phyloP scores from a whole-genome alignment of 2,888 invertebrate genomes.

The Piscicola geometra region DNA sequence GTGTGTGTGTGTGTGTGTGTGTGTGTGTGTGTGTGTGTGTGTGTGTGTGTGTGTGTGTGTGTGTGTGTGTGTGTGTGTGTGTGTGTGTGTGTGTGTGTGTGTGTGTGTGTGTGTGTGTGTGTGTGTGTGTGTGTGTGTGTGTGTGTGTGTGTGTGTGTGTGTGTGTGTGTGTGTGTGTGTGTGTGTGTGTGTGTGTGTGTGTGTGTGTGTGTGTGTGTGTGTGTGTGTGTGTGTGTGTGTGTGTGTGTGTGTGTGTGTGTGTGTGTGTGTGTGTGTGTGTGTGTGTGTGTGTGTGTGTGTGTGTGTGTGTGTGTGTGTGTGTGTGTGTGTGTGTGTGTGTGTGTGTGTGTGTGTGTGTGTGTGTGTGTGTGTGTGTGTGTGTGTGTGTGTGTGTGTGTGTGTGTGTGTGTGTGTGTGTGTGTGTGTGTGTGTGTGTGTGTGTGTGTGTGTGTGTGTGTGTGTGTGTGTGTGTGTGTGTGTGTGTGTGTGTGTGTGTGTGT shows the following conservation, averaged over 20 bases:
- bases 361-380: not conserved
- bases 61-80: no score
- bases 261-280: no score
- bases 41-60: no score
- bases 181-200: conserved; percentile 47
- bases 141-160: no score
- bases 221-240: not conserved
- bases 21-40: no score
- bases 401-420: conserved; percentile 31
- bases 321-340: not conserved
- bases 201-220: not conserved
- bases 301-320: not conserved
- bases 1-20: no score
- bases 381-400: conserved; percentile 20
- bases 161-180: conserved; percentile 48
- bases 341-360: not conserved
- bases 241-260: no score
- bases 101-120: no score
- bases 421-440: conserved; percentile 27
- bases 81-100: no score
- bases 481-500: conserved; percentile 32
- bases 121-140: no score
- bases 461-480: conserved; percentile 29
- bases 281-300: not conserved
- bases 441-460: conserved; percentile 28